These are phyloP conservation scores for Himalopsyche phryganea DNA, from an alignment of 1,140 invertebrate genomes.

Conservation along the genomic window DNA sequence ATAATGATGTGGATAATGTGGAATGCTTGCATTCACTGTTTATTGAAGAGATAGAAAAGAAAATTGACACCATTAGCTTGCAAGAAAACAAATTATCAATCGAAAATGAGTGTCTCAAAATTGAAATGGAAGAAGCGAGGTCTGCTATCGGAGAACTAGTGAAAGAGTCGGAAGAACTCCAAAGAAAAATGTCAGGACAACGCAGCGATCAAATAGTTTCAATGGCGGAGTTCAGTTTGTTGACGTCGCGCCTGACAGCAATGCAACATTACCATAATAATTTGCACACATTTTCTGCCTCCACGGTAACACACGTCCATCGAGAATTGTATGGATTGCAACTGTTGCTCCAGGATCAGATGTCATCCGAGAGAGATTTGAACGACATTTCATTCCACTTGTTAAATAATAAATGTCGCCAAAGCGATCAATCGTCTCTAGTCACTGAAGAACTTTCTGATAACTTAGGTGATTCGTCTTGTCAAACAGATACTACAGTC, in stretches of 20 bases:
- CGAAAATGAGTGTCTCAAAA: conserved; percentile 20
- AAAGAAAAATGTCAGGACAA: conserved; percentile 11
- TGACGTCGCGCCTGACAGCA: conserved; percentile 13
- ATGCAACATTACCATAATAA: conserved; percentile 21
- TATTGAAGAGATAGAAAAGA: conserved; percentile 13
- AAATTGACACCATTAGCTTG: conserved; percentile 1
- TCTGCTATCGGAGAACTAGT: conserved; percentile 5
- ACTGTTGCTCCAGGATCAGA: conserved; percentile 10
- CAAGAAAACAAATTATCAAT: conserved; percentile 3
- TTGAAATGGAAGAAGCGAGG: conserved; percentile 13
- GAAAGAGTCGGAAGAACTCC: conserved; percentile 18
- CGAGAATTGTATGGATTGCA: conserved; percentile 14
- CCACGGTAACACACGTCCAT: conserved; percentile 11
- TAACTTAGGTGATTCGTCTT: not conserved
- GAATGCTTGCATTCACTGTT: not conserved
- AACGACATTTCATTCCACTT: not conserved
- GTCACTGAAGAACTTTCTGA: too few relatives aligned
- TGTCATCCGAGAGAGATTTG: conserved; percentile 1
- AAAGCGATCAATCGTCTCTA: not conserved
- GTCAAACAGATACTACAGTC: not conserved
- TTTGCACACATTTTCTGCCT: conserved; percentile 17
- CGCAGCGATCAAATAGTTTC: conserved; percentile 13
- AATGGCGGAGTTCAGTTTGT: conserved; percentile 24
- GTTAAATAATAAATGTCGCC: not conserved
- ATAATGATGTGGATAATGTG: too few relatives aligned